Evolutionary conservation across 2,888 invertebrate genomes (phyloP).

Genomic region (Melikaiella ostensackeni): DNA sequence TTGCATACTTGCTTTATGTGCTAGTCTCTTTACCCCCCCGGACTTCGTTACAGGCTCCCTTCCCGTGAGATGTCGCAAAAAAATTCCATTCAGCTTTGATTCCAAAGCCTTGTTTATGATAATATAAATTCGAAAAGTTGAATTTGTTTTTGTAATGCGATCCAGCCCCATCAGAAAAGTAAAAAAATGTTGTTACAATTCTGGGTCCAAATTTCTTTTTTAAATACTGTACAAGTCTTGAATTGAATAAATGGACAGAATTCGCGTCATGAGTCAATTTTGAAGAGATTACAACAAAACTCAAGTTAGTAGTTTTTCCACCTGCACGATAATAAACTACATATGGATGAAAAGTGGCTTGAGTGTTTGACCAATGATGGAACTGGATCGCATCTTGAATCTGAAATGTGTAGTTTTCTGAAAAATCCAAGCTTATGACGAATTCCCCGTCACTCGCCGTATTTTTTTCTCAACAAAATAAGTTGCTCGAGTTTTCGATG

Average conservation of each 20-base stretch:
- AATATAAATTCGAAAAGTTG: neutral
- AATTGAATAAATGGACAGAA: neutral
- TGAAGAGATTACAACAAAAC: neutral
- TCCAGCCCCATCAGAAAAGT: neutral
- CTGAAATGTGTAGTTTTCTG: conserved; percentile 40
- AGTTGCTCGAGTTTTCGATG: too few relatives aligned
- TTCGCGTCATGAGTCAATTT: neutral
- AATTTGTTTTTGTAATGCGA: conserved; percentile 3
- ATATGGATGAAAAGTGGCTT: conserved; percentile 38
- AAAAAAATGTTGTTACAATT: neutral
- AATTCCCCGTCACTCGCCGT: too few relatives aligned
- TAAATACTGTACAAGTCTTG: too few relatives aligned
- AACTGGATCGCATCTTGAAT: conserved; percentile 42
- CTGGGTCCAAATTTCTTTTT: too few relatives aligned
- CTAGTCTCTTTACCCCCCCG: neutral
- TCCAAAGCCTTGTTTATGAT: neutral
- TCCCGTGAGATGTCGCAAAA: neutral
- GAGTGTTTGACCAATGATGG: conserved; percentile 38
- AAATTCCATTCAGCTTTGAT: conserved; percentile 12
- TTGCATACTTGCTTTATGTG: conserved; percentile 9
- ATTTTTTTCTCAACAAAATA: too few relatives aligned
- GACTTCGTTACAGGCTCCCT: neutral
- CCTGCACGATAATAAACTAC: neutral
- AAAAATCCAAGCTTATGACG: conserved; percentile 29
- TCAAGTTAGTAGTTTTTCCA: neutral